phyloP scores from a whole-genome alignment of 1,140 invertebrate species.

The Heterodera schachtii region DNA sequence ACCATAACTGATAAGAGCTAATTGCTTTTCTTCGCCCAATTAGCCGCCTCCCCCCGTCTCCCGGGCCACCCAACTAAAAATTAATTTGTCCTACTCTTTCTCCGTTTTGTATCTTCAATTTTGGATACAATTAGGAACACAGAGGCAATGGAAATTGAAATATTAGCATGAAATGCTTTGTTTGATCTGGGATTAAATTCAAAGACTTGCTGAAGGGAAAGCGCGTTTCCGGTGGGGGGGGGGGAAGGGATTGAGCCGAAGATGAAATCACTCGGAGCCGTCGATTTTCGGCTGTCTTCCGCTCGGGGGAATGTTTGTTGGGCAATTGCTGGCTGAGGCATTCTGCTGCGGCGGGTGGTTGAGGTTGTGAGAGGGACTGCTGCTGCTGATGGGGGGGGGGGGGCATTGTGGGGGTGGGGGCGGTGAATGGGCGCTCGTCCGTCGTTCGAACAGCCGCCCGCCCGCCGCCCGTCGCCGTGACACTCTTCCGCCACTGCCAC shows the following conservation, averaged over 20 bases:
- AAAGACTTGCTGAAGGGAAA: background rate
- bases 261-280: background rate
- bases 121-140: no score
- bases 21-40: no score
- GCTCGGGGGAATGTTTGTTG: background rate
- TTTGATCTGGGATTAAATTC: no score
- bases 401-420: no score
- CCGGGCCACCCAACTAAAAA: no score
- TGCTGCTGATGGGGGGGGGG: background rate
- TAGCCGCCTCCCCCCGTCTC: no score
- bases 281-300: background rate
- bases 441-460: background rate
- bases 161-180: no score
- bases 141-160: no score
- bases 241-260: background rate
- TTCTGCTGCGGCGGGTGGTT: background rate
- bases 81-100: no score
- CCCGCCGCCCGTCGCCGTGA: background rate
- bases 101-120: no score
- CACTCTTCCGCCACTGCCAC: no score
- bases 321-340: background rate
- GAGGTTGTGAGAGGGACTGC: background rate
- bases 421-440: background rate
- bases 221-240: background rate
- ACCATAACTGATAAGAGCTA: no score